phyloP scores from a whole-genome alignment of 1,140 invertebrate genomes.

The Lasioglossum baleicum region DNA sequence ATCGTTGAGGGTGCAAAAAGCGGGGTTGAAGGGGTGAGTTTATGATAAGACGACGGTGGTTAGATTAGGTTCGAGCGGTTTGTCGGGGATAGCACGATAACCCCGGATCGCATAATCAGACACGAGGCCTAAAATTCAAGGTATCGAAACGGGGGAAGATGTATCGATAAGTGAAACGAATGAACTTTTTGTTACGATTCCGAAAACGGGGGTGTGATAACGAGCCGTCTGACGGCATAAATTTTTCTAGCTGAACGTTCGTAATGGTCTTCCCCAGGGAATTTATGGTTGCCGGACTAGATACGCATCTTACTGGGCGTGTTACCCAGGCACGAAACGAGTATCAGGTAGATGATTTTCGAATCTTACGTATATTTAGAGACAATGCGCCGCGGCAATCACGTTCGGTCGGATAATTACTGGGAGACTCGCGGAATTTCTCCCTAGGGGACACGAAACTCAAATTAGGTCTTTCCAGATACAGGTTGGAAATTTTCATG shows the following conservation, averaged over 20 bases:
- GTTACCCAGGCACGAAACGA: neutral
- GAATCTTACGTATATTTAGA: neutral
- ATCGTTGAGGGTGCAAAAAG: neutral
- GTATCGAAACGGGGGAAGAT: neutral
- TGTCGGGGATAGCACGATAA: neutral
- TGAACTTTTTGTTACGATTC: slow-evolving; percentile 27
- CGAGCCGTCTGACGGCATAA: neutral
- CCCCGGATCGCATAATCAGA: neutral
- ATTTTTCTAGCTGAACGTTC: neutral
- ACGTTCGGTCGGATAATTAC: neutral
- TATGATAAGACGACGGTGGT: neutral
- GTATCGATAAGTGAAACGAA: slow-evolving; percentile 43
- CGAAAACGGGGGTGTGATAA: neutral
- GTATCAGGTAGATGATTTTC: neutral
- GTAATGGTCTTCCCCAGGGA: neutral
- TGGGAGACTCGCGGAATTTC: neutral
- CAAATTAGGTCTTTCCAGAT: neutral
- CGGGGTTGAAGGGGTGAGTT: neutral
- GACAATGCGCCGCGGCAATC: neutral
- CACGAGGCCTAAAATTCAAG: neutral
- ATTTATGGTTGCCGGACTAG: neutral
- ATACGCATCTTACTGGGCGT: neutral
- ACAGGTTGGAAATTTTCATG: neutral
- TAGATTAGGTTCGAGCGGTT: slow-evolving; percentile 3
- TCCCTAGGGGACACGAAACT: neutral